Percentiles rank a stretch among this genome's conserved stretches.
These are phyloP conservation scores for Lumbricus terrestris DNA, from an alignment of 2,888 invertebrate genomes.

Conservation along the genomic window DNA sequence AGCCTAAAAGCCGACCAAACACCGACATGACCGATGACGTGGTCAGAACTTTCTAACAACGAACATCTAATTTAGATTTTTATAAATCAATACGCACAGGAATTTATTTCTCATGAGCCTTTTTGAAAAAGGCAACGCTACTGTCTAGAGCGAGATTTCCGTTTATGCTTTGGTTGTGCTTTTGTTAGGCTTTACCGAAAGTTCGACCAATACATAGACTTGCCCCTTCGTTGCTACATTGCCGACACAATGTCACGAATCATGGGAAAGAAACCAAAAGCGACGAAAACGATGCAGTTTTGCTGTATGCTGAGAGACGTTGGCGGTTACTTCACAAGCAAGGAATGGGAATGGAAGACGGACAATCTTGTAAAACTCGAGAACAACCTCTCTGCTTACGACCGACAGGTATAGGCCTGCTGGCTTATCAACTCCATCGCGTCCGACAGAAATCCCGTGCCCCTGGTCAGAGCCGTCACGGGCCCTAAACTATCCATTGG, in stretches of 20 bases:
- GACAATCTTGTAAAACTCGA: slow-evolving; percentile 40
- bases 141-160: neutral
- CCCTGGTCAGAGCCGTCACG: too few species aligned
- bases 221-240: neutral
- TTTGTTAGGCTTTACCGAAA: neutral
- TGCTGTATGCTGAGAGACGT: neutral
- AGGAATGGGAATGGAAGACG: slow-evolving; percentile 79
- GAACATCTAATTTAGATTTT: neutral
- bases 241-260: slow-evolving; percentile 6
- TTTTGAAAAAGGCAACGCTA: too few species aligned
- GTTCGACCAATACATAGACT: neutral
- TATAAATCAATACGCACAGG: neutral
- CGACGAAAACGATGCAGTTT: neutral
- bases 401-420: slow-evolving; percentile 41
- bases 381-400: slow-evolving; percentile 36
- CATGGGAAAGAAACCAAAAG: slow-evolving; percentile 4
- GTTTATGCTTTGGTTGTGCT: neutral
- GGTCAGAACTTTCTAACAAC: too few species aligned
- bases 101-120: too few species aligned
- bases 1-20: too few species aligned
- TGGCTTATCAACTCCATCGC: too few species aligned
- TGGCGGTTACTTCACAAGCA: slow-evolving; percentile 84
- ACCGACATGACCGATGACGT: too few species aligned
- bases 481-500: too few species aligned
- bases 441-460: too few species aligned